phyloP scores from a whole-genome alignment of 2,797 vertebrate species.

The Babyrousa celebensis region DNA sequence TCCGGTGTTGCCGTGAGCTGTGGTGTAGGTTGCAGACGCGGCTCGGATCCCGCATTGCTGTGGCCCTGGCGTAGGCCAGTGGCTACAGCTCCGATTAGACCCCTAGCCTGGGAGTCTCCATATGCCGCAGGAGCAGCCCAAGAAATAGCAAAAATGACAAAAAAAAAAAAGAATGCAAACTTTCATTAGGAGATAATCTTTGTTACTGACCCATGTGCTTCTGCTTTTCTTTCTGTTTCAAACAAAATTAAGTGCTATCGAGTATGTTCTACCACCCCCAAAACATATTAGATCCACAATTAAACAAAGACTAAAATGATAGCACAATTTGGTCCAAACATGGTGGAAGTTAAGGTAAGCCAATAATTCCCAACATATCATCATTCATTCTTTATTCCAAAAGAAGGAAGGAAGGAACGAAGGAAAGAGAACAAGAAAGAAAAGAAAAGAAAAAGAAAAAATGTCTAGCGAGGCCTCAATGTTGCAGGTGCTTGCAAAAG shows the following conservation, averaged over 20 bases:
- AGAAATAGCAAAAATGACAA: too few species aligned
- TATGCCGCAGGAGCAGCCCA: too few species aligned
- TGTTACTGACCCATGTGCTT: background rate
- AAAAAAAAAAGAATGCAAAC: background rate
- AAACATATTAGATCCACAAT: background rate
- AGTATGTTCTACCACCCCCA: background rate
- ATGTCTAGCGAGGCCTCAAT: background rate
- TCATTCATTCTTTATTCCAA: background rate
- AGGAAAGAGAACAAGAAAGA: too few species aligned
- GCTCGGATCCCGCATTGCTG: too few species aligned
- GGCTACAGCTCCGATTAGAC: too few species aligned
- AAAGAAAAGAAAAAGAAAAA: too few species aligned
- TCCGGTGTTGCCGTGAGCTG: too few species aligned
- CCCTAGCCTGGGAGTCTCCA: too few species aligned
- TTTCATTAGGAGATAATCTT: background rate
- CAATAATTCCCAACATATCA: background rate
- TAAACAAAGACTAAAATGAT: background rate
- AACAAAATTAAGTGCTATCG: background rate
- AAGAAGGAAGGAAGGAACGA: background rate
- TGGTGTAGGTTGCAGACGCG: too few species aligned
- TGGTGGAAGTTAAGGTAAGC: background rate
- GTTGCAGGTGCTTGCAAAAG: background rate
- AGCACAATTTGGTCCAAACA: background rate
- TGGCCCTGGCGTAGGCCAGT: too few species aligned
- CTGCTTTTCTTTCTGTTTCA: background rate